Base-by-base conservation (phyloP, 1,140 invertebrate species). In the Campoletis sonorensis region DNA sequence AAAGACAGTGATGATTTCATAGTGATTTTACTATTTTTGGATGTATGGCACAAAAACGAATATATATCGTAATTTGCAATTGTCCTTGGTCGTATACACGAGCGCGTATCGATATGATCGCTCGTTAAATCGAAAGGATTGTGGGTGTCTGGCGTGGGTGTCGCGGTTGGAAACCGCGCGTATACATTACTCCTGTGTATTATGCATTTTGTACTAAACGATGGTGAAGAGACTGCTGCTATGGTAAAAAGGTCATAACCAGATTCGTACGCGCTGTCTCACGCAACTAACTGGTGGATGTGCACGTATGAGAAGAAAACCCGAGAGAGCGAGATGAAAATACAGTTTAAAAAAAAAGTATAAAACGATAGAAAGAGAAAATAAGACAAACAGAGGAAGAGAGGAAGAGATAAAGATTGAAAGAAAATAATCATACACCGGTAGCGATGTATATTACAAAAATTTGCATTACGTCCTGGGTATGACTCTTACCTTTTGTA, bases 61-160 rank as follows among this genome's bases (percentile, higher is more conserved):
- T 51, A 73, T 51, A 73, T 73, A 75, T 54, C 40, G 72, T 21
- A 58, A 7, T 40, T 27, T 61, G 67, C 30, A 18, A 77, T n/a
- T 37, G 33, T 58, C 45, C 49, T 27, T 13, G n/a, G 61, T 27
- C 61, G 26, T 37, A 37, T 67, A 78, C 27, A 67, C 67, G 30
- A 37, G 18, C 54, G 73, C 54, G 54, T 78, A 78, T 78, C 76
- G 58, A 78, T 78, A 78, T 78, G 58, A 78, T 78, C 76, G 76
- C 58, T 78, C 76, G 76, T 78, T 78, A 78, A 78, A 78, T 78
- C 61, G 76, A 64, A 49, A 61, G 76, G 58, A 67, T 78, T 78
- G 76, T 78, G 76, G 76, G 76, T 78, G 76, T 78, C 61, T 61
- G 76, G 45, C 76, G 76, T 78, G 76, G 76, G 76, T 78, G 76